Base-by-base conservation (phyloP, 1,140 invertebrate genomes). In the Drosophila serrata region DNA sequence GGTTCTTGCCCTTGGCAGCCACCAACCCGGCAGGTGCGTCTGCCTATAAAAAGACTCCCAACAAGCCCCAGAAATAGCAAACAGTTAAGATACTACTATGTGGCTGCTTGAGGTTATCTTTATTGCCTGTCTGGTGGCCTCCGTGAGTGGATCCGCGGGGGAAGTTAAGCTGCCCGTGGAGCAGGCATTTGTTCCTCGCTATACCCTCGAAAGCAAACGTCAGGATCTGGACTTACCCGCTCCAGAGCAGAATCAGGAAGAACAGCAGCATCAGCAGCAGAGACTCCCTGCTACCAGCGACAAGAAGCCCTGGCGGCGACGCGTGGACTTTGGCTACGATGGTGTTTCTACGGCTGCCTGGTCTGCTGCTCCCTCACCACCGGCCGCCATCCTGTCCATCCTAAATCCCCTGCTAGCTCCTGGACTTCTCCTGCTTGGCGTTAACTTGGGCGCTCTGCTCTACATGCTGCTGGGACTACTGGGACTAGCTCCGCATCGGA, bases 301-400 rank as follows among this genome's bases (percentile, higher is more conserved):
- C 13, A 58, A 77, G 39, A 79, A 81, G 3, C 81, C 86, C 27
- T 90, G 85, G 85, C 78, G 86, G 49, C 75, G 81, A 29, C 81
- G 85, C 3, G 45, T 79, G 1, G 62, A 79, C n/a, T 62, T 81
- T 22, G 45, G 37, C n/a, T 64, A 70, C 27, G 60, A 69, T 45
- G 59, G 56, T 4, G n/a, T 46, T 17, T 29, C 49, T 6, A 48
- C 72, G 19, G 46, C 55, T 24, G 33, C 35, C 9, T 84, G 80
- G 72, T 55, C 51, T 4, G 55, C 72, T 5, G 51, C 42, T 4
- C 22, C 76, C 3, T 45, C 60, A 0, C 39, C 63, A 17, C 48
- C 51, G 5, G 40, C 48, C n/a, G 35, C 65, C 40, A 62, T 57
- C 1, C 17, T 78, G 4, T 61, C 51, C 17, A 63, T 81, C 0